Percentiles rank a stretch among this genome's conserved stretches.
Conservation (phyloP, 2,113 vertebrate species). For the Camarhynchus parvulus region DNA sequence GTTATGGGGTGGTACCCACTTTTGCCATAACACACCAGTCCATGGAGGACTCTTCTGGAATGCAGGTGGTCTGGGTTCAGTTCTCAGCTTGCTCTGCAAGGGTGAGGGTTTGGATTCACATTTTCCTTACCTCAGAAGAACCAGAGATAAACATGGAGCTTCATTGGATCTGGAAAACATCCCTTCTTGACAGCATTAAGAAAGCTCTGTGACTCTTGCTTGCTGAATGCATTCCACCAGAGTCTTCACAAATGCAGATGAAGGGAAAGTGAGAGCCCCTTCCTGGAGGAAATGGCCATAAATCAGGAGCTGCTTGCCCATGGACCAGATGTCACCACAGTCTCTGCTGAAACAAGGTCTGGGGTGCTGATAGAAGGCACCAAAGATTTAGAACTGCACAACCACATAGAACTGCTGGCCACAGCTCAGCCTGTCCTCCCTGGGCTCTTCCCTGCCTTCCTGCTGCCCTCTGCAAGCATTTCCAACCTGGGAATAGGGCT, state of each 20-base stretch:
- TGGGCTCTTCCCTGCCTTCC: neutral
- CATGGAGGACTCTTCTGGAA: neutral
- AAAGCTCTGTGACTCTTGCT: neutral
- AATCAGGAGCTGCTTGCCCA: neutral
- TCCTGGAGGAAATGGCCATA: neutral
- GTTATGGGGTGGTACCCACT: neutral
- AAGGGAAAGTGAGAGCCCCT: neutral
- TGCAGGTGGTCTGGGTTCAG: neutral
- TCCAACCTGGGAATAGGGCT: neutral
- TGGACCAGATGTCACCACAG: neutral
- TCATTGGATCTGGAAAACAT: neutral
- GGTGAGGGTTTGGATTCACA: neutral
- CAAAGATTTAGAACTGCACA: neutral
- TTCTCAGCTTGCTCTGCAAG: neutral
- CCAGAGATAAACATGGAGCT: neutral
- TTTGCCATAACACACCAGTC: neutral
- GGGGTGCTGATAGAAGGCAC: neutral
- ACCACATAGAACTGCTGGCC: neutral
- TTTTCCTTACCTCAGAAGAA: neutral
- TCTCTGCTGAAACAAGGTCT: neutral
- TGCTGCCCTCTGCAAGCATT: neutral
- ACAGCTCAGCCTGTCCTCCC: neutral
- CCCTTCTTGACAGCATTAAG: neutral
- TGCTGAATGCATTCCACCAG: neutral
- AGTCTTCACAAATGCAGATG: neutral